Evolutionary conservation across 2,888 invertebrate genomes (phyloP), one percentile per base, ranked within the genome.

Genomic region (Leuctra nigra): DNA sequence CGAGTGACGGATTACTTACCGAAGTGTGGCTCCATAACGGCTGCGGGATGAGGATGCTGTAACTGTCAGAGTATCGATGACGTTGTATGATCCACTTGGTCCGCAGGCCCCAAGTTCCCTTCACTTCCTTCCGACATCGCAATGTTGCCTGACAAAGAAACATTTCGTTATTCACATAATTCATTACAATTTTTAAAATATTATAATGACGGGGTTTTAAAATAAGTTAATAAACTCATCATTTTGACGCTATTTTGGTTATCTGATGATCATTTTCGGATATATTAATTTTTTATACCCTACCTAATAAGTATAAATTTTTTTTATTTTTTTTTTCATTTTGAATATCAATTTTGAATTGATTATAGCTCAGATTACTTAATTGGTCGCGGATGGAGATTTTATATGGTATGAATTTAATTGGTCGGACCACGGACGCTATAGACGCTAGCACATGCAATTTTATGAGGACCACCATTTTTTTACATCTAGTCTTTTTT

Each of bases 21-120:
- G 24, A 56, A 56, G 35, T 56, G 56, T 2, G 44, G 56, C 24
- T 56, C 56, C 56, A 56, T 56, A 14, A 44, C 22, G 52, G 25
- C 53, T 11, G 52, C 56, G 41, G 29, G 52, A n/a, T 41, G 56
- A 13, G 56, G 53, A 22, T 52, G 56, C 56, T 56, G 56, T 56
- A 56, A 53, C 56, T 52, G 56, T 56, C 56, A 56, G 52, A 56
- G 56, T 22, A 53, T n/a, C n/a, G 44, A 36, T 11, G 52, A n/a
- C 33, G 52, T 52, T 13, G 16, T 4, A 1, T 33, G 44, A 35
- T 33, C 14, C 13, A 22, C 22, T 16, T 23, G 29, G 23, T 52
- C 33, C 18, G 50, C 14, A 4, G 33, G 52, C 39, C 44, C 22
- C n/a, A 41, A 20, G 24, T 52, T 44, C 41, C 52, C 53, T 20